Conservation (phyloP, 2,888 invertebrate species). For the Antitype chi region DNA sequence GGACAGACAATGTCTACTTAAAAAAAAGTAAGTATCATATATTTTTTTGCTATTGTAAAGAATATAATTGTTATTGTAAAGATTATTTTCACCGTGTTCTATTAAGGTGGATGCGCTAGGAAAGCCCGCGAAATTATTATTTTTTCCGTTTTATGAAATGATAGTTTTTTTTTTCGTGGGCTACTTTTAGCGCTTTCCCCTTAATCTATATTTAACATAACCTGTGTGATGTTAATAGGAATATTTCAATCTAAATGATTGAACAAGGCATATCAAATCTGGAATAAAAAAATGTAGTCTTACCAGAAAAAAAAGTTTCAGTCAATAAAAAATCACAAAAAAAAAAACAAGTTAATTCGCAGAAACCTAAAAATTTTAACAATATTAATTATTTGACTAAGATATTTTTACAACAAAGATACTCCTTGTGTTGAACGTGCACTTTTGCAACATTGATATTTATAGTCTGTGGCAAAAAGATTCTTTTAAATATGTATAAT, state of each 20-base stretch:
- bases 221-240: neutral
- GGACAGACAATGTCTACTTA: neutral
- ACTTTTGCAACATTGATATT: slow-evolving; percentile 9
- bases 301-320: slow-evolving; percentile 18
- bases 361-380: slow-evolving; percentile 8
- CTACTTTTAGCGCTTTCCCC: too few species aligned
- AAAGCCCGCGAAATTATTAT: too few species aligned
- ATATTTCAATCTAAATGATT: neutral
- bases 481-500: too few species aligned
- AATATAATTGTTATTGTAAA: neutral
- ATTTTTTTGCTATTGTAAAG: neutral
- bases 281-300: neutral
- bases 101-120: neutral
- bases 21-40: neutral
- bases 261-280: neutral
- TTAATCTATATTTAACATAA: neutral
- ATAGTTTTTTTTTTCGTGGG: too few species aligned
- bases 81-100: neutral
- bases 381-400: slow-evolving; percentile 23
- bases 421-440: slow-evolving; percentile 21
- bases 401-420: slow-evolving; percentile 42
- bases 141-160: too few species aligned
- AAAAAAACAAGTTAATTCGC: slow-evolving; percentile 14
- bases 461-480: neutral
- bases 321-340: slow-evolving; percentile 48